Percentiles rank a stretch among this genome's conserved stretches.
These are phyloP conservation scores for Lytechinus variegatus DNA, from an alignment of 35 echinoderm and acorn worm genomes.

Conservation along the genomic window DNA sequence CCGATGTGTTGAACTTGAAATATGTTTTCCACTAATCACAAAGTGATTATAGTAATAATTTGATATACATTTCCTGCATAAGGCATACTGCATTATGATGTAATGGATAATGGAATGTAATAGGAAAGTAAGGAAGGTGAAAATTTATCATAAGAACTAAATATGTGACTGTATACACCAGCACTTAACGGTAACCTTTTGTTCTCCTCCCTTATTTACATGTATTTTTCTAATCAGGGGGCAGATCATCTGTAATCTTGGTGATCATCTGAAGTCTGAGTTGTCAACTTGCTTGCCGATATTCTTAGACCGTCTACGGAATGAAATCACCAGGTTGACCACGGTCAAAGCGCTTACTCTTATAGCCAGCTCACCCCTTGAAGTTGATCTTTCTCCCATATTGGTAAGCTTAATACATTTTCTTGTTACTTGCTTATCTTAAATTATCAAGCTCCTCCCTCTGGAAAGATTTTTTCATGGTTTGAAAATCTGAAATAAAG, in stretches of 20 bases:
- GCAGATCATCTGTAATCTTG: constrained; percentile 90
- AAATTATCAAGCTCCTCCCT: too few species aligned
- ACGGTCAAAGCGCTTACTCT: constrained; percentile 93
- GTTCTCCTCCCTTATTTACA: background rate
- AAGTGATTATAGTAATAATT: too few species aligned
- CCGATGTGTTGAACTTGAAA: too few species aligned
- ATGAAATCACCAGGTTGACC: constrained; percentile 96
- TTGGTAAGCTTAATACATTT: constrained; percentile 66
- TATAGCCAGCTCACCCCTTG: constrained; percentile 90
- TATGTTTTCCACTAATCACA: too few species aligned
- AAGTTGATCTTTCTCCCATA: constrained; percentile 83
- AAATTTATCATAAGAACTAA: too few species aligned
- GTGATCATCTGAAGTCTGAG: constrained; percentile 88
- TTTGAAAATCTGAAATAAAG: too few species aligned
- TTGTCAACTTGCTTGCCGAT: constrained; percentile 87
- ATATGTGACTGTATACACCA: background rate
- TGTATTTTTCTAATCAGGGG: constrained; percentile 52
- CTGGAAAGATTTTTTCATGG: too few species aligned
- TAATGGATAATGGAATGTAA: too few species aligned
- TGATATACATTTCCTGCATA: too few species aligned
- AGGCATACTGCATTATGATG: too few species aligned
- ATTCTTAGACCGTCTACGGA: constrained; percentile 93
- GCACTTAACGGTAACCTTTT: background rate
- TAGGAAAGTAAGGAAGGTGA: too few species aligned
- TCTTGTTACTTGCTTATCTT: too few species aligned